Evolutionary conservation across 1,140 invertebrate genomes (phyloP).

Genomic region (Apis mellifera): DNA sequence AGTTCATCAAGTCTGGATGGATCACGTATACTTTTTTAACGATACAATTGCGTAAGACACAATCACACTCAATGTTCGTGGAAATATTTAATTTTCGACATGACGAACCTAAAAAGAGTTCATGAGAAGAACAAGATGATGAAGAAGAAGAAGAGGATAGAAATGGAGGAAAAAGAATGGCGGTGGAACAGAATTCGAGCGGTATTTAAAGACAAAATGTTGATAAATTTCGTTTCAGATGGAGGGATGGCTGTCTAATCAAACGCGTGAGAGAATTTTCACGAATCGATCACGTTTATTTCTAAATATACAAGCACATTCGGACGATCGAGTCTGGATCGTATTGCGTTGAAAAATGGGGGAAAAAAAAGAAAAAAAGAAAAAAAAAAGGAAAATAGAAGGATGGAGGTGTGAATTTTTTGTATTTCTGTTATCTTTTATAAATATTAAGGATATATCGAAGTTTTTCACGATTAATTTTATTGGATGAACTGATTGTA

Average conservation of each 20-base stretch:
- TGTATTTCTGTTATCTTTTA: not conserved
- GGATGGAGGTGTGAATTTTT: not conserved
- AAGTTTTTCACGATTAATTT: not conserved
- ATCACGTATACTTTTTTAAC: slow-evolving; percentile 14
- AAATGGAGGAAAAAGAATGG: not conserved
- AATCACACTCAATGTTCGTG: slow-evolving; percentile 28
- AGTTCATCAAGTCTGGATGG: slow-evolving; percentile 19
- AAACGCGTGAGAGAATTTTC: slow-evolving; percentile 2
- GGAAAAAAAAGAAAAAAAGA: too few species aligned
- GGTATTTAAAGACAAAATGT: not conserved
- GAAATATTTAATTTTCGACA: not conserved
- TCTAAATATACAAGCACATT: slow-evolving; percentile 12
- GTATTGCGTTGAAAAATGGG: not conserved
- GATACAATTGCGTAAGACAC: slow-evolving; percentile 27
- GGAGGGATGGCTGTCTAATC: not conserved
- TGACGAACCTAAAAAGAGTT: not conserved
- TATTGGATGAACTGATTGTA: slow-evolving; percentile 16
- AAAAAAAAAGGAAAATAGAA: not conserved
- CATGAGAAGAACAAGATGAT: not conserved
- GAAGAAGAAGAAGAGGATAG: not conserved
- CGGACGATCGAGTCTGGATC: slow-evolving; percentile 23
- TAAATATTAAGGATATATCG: slow-evolving; percentile 3
- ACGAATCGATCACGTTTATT: not conserved
- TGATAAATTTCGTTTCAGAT: slow-evolving; percentile 1
- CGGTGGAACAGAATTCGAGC: not conserved